A percentile compares a stretch with the other conserved stretches of the same genome.
Conservation (phyloP, 2,113 vertebrate genomes). For the Zootoca vivipara region DNA sequence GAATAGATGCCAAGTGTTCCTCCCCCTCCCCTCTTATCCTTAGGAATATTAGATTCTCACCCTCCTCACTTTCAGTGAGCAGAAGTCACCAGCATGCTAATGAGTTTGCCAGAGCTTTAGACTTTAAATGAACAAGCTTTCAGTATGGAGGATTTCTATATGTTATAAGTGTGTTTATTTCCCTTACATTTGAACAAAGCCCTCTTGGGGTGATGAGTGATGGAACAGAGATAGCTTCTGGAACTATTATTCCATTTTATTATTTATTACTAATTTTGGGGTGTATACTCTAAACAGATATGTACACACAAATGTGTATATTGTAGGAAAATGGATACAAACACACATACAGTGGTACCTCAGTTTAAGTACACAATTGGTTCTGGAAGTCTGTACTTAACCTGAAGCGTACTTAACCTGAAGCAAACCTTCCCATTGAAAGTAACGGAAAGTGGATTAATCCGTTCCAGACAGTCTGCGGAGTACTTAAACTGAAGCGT, state of each 20-base stretch:
- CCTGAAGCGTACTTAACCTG: no score
- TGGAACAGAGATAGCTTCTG: neutral
- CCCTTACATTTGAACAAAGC: neutral
- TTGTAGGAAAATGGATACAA: no score
- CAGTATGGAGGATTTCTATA: constrained; percentile 12
- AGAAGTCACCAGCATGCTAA: constrained; percentile 16
- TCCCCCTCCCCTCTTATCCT: constrained; percentile 14
- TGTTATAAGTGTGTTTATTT: neutral
- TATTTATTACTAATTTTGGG: neutral
- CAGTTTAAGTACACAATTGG: no score
- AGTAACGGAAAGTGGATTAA: no score
- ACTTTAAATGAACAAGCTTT: constrained; percentile 29
- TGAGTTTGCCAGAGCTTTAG: constrained; percentile 41
- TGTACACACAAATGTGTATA: no score
- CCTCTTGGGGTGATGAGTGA: neutral
- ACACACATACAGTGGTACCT: no score
- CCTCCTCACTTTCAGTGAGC: constrained; percentile 24
- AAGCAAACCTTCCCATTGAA: no score
- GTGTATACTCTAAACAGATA: no score
- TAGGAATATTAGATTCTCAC: constrained; percentile 4
- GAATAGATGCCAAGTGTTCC: constrained; percentile 47
- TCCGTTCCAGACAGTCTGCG: no score
- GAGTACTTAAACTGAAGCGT: no score
- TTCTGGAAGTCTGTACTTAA: no score
- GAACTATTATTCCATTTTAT: neutral